phyloP scores from a whole-genome alignment of 2,888 invertebrate genomes.

The Chrysolina haemoptera region DNA sequence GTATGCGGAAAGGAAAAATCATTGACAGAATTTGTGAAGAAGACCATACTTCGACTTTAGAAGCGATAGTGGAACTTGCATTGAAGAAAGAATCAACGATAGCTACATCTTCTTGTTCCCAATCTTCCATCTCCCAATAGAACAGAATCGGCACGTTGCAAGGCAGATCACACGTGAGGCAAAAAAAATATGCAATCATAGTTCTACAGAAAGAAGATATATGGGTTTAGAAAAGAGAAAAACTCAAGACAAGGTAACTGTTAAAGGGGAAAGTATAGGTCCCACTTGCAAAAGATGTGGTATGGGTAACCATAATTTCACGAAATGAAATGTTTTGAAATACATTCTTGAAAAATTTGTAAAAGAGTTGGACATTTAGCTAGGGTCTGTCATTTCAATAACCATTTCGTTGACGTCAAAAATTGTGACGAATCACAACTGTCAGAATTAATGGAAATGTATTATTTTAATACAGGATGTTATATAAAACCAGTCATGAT shows the following conservation, averaged over 20 bases:
- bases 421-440: neutral
- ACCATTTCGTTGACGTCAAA: constrained; percentile 9
- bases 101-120: constrained; percentile 1
- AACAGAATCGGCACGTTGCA: neutral
- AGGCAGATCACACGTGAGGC: neutral
- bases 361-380: constrained; percentile 39
- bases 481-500: constrained; percentile 8
- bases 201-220: neutral
- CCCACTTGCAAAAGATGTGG: constrained; percentile 27
- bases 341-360: constrained; percentile 30
- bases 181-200: too few relatives aligned
- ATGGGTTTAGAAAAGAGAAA: constrained; percentile 10
- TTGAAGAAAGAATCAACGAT: constrained; percentile 33
- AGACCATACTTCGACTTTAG: constrained; percentile 25
- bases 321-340: constrained; percentile 26
- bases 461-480: constrained; percentile 11
- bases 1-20: constrained; percentile 34
- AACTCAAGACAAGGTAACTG: neutral
- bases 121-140: neutral
- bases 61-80: constrained; percentile 22
- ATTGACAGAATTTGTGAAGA: constrained; percentile 46
- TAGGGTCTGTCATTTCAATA: constrained; percentile 34
- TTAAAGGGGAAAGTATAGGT: neutral
- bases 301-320: constrained; percentile 29
- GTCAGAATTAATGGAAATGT: constrained; percentile 21